These are phyloP conservation scores for Neomorphus geoffroyi DNA, from an alignment of 2,797 vertebrate genomes.

Conservation along the genomic window DNA sequence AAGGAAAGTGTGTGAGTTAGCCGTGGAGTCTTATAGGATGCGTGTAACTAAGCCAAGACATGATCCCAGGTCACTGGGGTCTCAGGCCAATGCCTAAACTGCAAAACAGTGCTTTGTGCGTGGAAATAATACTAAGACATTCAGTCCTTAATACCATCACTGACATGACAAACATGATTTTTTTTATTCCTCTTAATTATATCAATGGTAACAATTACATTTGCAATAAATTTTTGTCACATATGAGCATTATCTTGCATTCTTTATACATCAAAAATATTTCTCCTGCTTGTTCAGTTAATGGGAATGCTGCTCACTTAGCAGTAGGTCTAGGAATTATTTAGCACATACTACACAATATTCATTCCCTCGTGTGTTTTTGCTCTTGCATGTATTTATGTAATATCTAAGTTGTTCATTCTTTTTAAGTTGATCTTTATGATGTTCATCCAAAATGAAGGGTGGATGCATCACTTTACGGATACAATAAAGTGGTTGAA, in stretches of 20 bases:
- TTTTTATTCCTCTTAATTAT: background rate
- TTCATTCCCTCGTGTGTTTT: background rate
- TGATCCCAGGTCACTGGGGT: background rate
- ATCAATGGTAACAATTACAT: background rate
- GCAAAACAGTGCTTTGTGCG: background rate
- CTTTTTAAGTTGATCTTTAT: background rate
- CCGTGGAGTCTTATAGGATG: accelerated
- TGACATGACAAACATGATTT: background rate
- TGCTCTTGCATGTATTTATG: background rate
- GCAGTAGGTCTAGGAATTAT: background rate
- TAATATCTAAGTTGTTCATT: background rate
- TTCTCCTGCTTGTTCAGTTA: background rate
- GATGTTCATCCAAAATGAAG: background rate
- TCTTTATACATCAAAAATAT: background rate
- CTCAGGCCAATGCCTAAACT: background rate
- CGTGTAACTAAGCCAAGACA: background rate
- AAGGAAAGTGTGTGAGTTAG: background rate
- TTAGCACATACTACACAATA: background rate
- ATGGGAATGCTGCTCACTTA: background rate
- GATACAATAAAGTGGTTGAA: background rate
- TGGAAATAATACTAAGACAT: background rate
- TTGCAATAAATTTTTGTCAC: background rate
- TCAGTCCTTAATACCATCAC: background rate
- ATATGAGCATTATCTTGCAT: background rate
- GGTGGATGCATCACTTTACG: background rate